A percentile compares a stretch with the other conserved stretches of the same genome.
These are phyloP conservation scores for Virgularia gustaviana DNA, from an alignment of 92 coral and sea anemone genomes.

Conservation along the genomic window DNA sequence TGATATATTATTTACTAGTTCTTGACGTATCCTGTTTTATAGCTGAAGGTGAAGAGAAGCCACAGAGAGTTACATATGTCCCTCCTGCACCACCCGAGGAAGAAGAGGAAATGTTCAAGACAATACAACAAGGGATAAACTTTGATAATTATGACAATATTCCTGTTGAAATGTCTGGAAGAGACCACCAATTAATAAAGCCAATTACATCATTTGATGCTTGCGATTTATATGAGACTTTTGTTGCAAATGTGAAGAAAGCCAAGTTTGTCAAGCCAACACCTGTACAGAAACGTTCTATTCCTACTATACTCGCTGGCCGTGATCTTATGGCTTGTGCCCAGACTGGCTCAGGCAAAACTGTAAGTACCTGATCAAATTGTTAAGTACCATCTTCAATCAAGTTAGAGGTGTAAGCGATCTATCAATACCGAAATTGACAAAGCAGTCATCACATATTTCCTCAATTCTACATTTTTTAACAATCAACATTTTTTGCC, in stretches of 20 bases:
- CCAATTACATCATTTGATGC: conserved; percentile 71
- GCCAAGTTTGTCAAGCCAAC: conserved; percentile 85
- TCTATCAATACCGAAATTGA: background rate
- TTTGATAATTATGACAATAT: conserved; percentile 87
- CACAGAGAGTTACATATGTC: conserved; percentile 75
- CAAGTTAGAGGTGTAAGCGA: no score
- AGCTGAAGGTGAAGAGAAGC: conserved; percentile 42
- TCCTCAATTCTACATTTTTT: background rate
- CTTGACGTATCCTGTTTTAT: no score
- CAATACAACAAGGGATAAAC: conserved; percentile 84
- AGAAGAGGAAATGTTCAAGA: conserved; percentile 65
- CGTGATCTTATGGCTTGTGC: conserved; percentile 99
- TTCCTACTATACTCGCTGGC: conserved; percentile 74
- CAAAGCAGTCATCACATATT: background rate
- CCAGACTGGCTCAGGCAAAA: conserved; percentile 97
- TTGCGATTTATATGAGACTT: conserved; percentile 68
- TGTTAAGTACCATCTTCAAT: no score
- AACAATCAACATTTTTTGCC: no score
- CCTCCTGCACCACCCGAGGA: conserved; percentile 84
- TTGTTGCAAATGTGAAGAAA: conserved; percentile 60
- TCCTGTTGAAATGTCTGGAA: conserved; percentile 76
- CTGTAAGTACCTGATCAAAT: conserved; percentile 60
- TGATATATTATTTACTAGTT: no score
- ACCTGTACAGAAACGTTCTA: conserved; percentile 87
- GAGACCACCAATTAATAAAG: conserved; percentile 55